Evolutionary conservation across 1,140 invertebrate genomes (phyloP).

Genomic region (Parapsyche elsis): DNA sequence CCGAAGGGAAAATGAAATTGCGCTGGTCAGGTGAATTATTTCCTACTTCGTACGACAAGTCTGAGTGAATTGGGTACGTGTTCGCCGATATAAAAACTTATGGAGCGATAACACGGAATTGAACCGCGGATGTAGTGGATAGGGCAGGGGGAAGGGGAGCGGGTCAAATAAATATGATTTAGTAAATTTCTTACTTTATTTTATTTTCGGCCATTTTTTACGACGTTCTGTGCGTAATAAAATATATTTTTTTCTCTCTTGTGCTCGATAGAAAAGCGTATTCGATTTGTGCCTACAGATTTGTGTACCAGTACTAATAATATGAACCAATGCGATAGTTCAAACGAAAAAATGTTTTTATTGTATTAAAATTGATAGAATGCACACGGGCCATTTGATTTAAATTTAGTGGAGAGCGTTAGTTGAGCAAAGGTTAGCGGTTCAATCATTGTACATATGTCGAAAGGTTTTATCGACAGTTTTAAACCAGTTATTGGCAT

Average conservation of each 20-base stretch:
- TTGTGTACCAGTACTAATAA: too few relatives aligned
- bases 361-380: too few relatives aligned
- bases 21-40: conserved; percentile 29
- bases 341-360: too few relatives aligned
- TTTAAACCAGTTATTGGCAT: too few relatives aligned
- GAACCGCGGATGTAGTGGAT: not conserved
- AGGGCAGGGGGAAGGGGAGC: not conserved
- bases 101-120: conserved; percentile 29
- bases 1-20: not conserved
- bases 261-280: not conserved
- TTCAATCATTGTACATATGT: too few relatives aligned
- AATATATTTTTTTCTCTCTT: conserved; percentile 1
- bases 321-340: too few relatives aligned
- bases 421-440: too few relatives aligned
- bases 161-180: not conserved
- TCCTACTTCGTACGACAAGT: conserved; percentile 14
- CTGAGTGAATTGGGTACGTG: conserved; percentile 26
- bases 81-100: conserved; percentile 20
- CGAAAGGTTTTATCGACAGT: too few relatives aligned
- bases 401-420: too few relatives aligned
- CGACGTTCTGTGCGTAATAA: not conserved
- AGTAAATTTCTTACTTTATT: conserved; percentile 8
- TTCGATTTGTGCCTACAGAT: too few relatives aligned
- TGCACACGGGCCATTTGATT: too few relatives aligned
- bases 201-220: conserved; percentile 7